Conservation (phyloP, 2,888 invertebrate species). For the Drosophila mayaguana region DNA sequence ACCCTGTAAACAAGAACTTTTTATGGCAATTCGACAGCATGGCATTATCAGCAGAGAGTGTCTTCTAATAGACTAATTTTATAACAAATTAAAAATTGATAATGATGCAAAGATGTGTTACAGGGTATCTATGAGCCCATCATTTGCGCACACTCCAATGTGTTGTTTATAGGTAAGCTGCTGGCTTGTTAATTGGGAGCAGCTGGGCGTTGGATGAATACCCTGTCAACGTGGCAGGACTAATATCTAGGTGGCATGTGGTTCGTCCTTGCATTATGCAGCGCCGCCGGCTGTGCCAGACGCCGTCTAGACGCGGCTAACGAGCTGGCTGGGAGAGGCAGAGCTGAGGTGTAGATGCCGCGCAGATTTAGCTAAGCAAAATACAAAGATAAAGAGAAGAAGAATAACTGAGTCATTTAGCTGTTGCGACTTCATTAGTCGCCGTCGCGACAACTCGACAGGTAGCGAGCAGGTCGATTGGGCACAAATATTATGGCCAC, state of each 20-base stretch:
- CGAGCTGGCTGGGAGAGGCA: slow-evolving; percentile 23
- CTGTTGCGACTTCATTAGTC: slow-evolving; percentile 62
- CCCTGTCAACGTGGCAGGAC: slow-evolving; percentile 38
- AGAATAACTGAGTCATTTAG: slow-evolving; percentile 62
- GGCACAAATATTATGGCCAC: slow-evolving; percentile 77
- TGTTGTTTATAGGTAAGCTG: slow-evolving; percentile 34
- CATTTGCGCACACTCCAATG: neutral
- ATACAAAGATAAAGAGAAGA: neutral
- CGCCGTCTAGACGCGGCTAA: slow-evolving; percentile 67
- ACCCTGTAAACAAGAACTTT: neutral
- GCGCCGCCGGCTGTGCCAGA: slow-evolving; percentile 39
- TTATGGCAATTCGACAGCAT: neutral
- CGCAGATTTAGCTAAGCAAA: slow-evolving; percentile 39
- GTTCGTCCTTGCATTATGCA: slow-evolving; percentile 53
- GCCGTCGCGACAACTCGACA: slow-evolving; percentile 44
- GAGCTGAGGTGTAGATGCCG: neutral
- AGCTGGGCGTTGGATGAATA: slow-evolving; percentile 54
- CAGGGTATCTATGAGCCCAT: slow-evolving; percentile 9
- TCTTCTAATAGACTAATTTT: neutral
- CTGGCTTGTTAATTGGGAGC: slow-evolving; percentile 67
- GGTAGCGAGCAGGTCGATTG: slow-evolving; percentile 28
- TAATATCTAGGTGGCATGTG: slow-evolving; percentile 9
- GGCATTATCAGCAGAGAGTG: neutral
- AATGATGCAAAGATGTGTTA: neutral
- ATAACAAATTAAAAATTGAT: too few species aligned